Evolutionary conservation across 1,140 invertebrate genomes (phyloP).

Genomic region (Trichomalopsis sarcophagae): DNA sequence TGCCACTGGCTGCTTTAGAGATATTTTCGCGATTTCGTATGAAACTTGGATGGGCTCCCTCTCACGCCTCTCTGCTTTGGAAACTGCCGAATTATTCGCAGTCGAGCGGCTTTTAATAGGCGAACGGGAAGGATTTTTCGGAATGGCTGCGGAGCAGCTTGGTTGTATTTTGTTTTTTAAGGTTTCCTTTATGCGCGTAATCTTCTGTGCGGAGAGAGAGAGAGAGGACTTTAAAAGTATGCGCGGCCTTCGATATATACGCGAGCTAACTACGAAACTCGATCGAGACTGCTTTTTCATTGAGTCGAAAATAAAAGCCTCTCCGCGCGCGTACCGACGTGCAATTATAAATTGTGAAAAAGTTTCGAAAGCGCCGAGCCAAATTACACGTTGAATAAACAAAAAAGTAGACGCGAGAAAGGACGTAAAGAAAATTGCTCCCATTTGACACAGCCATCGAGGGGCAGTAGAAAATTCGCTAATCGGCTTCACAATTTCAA

Average conservation of each 20-base stretch:
- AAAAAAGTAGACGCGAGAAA: background rate
- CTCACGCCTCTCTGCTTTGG: background rate
- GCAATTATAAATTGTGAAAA: conserved; percentile 1
- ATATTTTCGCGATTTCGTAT: background rate
- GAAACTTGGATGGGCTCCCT: background rate
- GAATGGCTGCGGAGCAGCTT: background rate
- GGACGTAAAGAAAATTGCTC: background rate
- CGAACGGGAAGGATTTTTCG: background rate
- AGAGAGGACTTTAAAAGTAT: background rate
- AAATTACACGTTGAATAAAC: background rate
- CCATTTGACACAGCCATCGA: background rate
- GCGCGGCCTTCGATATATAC: background rate
- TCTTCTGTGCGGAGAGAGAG: background rate
- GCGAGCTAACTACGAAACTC: background rate
- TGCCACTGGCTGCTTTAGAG: background rate
- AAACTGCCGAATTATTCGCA: conserved; percentile 32
- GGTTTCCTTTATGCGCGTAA: background rate
- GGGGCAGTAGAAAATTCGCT: background rate
- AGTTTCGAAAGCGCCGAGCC: background rate
- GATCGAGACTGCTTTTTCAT: background rate
- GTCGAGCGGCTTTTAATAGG: background rate
- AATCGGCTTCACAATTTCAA: background rate
- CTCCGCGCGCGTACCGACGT: no score
- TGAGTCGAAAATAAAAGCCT: background rate
- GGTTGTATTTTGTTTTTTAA: background rate